These are phyloP conservation scores for Tetramorium parvispinum DNA, from an alignment of 1,140 invertebrate species.

Conservation along the genomic window DNA sequence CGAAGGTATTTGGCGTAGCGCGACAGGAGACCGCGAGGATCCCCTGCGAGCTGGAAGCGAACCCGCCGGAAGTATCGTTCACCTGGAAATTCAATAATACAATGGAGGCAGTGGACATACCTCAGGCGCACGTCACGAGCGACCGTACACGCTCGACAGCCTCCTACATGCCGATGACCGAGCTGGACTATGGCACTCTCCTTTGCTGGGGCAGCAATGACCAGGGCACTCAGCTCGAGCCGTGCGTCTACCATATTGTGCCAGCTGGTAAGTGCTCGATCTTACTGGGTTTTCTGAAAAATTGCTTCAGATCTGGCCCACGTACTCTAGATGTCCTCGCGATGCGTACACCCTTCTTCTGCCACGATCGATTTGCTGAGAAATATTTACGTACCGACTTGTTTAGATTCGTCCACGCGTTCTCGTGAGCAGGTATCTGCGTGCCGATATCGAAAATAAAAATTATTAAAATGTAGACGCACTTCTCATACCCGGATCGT, in stretches of 20 bases:
- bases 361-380: background rate
- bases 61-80: constrained; percentile 90
- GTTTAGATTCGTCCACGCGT: background rate
- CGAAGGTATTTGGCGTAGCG: constrained; percentile 91
- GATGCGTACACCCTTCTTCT: background rate
- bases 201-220: constrained; percentile 90
- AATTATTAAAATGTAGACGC: background rate
- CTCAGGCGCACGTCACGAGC: constrained; percentile 86
- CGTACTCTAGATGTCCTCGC: background rate
- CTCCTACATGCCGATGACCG: constrained; percentile 90
- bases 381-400: background rate
- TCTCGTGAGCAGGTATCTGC: background rate
- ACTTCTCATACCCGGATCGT: background rate
- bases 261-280: constrained; percentile 88
- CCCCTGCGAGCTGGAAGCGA: constrained; percentile 93
- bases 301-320: background rate
- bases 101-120: constrained; percentile 89
- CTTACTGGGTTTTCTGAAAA: background rate
- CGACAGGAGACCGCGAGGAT: constrained; percentile 92
- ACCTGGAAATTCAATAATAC: constrained; percentile 93
- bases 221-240: constrained; percentile 88
- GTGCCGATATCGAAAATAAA: background rate
- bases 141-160: constrained; percentile 88
- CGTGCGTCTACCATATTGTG: constrained; percentile 90
- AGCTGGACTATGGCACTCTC: constrained; percentile 90